Percentiles rank a stretch among this genome's conserved stretches.
Conservation (phyloP, 2,797 vertebrate species). For the Amblyopsis hoosieri region DNA sequence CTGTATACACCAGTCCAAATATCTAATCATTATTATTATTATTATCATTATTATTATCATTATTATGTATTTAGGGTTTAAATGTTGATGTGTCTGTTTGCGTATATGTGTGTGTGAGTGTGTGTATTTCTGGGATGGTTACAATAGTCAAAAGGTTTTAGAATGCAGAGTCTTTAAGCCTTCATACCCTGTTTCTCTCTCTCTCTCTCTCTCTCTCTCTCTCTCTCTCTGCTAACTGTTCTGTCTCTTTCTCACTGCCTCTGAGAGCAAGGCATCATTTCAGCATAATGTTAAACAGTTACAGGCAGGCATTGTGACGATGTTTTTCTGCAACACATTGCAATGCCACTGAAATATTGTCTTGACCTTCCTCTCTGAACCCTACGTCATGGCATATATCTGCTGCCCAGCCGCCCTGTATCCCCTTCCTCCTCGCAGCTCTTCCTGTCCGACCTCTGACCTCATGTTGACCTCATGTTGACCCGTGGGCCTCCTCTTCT, state of each 20-base stretch:
- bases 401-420: slow-evolving; percentile 72
- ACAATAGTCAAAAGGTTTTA: slow-evolving; percentile 48
- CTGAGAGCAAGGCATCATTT: slow-evolving; percentile 63
- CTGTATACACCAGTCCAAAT: too few relatives aligned
- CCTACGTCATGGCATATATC: slow-evolving; percentile 77
- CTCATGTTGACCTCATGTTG: slow-evolving; percentile 84
- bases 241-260: slow-evolving; percentile 49
- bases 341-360: slow-evolving; percentile 41
- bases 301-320: slow-evolving; percentile 19
- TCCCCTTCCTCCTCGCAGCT: slow-evolving; percentile 77
- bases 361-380: slow-evolving; percentile 44
- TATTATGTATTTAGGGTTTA: not conserved
- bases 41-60: not conserved
- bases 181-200: slow-evolving; percentile 71
- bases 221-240: slow-evolving; percentile 20
- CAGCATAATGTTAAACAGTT: not conserved
- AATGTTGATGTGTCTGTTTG: not conserved
- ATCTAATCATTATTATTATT: not conserved
- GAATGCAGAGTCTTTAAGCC: slow-evolving; percentile 67
- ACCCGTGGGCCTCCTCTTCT: slow-evolving; percentile 83
- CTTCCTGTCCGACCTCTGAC: slow-evolving; percentile 86
- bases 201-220: slow-evolving; percentile 47
- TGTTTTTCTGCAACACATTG: not conserved
- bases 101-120: slow-evolving; percentile 28
- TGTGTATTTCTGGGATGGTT: slow-evolving; percentile 65